These are phyloP conservation scores for Drosophila lacertosa DNA, from an alignment of 1,140 invertebrate genomes.

Conservation along the genomic window DNA sequence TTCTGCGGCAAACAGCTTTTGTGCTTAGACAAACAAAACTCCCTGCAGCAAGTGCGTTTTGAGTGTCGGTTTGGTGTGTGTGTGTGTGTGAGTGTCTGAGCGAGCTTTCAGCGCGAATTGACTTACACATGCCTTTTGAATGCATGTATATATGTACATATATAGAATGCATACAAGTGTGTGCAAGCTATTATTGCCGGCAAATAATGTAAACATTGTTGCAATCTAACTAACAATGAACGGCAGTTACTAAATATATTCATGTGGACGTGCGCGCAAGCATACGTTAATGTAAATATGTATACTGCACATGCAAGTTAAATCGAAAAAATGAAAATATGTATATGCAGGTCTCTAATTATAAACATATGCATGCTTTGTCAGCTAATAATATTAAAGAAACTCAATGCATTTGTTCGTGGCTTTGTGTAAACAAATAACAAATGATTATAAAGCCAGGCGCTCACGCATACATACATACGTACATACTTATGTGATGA, in stretches of 20 bases:
- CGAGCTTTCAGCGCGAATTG: background rate
- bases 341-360: background rate
- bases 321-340: too few relatives aligned
- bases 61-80: too few relatives aligned
- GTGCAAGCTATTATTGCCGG: background rate
- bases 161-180: background rate
- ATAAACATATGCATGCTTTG: conserved; percentile 1
- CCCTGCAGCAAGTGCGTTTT: background rate
- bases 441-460: background rate
- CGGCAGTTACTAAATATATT: background rate
- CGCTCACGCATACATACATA: background rate
- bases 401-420: background rate
- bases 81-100: background rate
- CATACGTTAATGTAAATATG: background rate
- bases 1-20: background rate
- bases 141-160: background rate
- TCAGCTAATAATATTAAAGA: background rate
- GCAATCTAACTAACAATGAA: conserved; percentile 5
- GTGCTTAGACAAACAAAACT: background rate
- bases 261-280: background rate
- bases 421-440: background rate
- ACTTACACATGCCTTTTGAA: too few relatives aligned
- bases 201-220: conserved; percentile 13
- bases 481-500: background rate
- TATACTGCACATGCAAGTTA: background rate